Evolutionary conservation across 1,140 invertebrate species (phyloP).

Genomic region (Acromyrmex heyeri): DNA sequence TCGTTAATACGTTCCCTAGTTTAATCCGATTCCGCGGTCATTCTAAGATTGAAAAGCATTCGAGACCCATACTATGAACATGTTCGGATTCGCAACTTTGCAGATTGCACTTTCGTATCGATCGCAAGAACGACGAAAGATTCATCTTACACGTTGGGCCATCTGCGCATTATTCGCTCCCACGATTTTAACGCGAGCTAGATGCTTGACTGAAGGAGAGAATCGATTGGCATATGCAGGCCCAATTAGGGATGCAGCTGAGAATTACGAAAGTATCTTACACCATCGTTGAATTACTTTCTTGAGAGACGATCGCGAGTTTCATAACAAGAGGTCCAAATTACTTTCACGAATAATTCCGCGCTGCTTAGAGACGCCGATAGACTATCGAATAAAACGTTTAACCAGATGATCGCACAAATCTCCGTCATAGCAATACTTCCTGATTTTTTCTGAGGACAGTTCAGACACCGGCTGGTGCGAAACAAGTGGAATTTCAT

Average conservation of each 20-base stretch:
- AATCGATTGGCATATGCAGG: slow-evolving; percentile 69
- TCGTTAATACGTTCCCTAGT: not conserved
- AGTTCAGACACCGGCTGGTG: not conserved
- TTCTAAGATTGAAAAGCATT: not conserved
- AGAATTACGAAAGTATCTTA: slow-evolving; percentile 62
- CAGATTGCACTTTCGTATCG: not conserved
- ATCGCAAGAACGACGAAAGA: slow-evolving; percentile 29
- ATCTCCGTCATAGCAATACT: slow-evolving; percentile 34
- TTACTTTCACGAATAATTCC: slow-evolving; percentile 72
- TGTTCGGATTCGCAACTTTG: not conserved
- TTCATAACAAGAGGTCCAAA: slow-evolving; percentile 67
- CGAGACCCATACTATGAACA: not conserved
- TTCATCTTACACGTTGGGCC: slow-evolving; percentile 51
- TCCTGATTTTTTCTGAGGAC: slow-evolving; percentile 22
- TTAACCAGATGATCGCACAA: slow-evolving; percentile 40
- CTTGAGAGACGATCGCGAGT: slow-evolving; percentile 59
- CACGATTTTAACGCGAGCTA: slow-evolving; percentile 27
- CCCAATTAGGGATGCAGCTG: slow-evolving; percentile 68
- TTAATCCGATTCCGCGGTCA: not conserved
- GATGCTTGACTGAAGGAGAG: slow-evolving; percentile 54
- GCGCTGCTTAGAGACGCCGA: not conserved
- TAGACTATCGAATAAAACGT: slow-evolving; percentile 33
- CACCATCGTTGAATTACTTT: slow-evolving; percentile 59
- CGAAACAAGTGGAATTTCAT: not conserved
- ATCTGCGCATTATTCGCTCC: slow-evolving; percentile 37